These are phyloP conservation scores for Oscheius sp. DNA, from an alignment of 2,888 invertebrate genomes.

Conservation along the genomic window DNA sequence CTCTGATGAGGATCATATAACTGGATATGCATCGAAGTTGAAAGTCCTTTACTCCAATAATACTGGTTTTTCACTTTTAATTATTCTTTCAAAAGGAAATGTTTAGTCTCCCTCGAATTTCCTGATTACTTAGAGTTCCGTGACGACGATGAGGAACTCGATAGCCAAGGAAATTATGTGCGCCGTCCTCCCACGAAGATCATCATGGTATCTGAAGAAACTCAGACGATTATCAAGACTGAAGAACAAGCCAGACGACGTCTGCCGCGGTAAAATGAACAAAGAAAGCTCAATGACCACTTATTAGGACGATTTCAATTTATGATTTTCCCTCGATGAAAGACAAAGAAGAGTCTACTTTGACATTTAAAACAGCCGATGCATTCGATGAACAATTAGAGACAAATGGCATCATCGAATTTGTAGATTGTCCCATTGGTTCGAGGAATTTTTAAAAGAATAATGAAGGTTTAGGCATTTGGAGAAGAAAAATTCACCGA, in stretches of 20 bases:
- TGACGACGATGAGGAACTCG: slow-evolving; percentile 37
- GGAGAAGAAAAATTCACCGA: not conserved
- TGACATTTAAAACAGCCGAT: slow-evolving; percentile 11
- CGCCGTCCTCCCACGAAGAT: too few relatives aligned
- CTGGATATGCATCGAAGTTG: slow-evolving; percentile 38
- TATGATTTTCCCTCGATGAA: slow-evolving; percentile 31
- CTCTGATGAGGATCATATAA: slow-evolving; percentile 36
- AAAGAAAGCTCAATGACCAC: not conserved
- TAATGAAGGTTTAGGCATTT: not conserved
- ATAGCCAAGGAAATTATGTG: slow-evolving; percentile 26
- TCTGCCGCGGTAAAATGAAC: slow-evolving; percentile 35
- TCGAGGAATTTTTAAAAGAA: not conserved
- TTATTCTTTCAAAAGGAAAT: not conserved
- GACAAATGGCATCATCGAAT: slow-evolving; percentile 5
- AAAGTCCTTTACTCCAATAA: slow-evolving; percentile 46
- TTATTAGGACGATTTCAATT: slow-evolving; percentile 22
- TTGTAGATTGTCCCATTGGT: slow-evolving; percentile 9
- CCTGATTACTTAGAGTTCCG: slow-evolving; percentile 44
- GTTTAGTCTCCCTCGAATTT: slow-evolving; percentile 40
- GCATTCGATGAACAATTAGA: not conserved
- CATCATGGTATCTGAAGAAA: slow-evolving; percentile 37
- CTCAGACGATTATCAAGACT: slow-evolving; percentile 34
- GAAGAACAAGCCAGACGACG: not conserved
- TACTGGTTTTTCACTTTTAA: slow-evolving; percentile 26
- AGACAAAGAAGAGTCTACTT: slow-evolving; percentile 8